Conservation (phyloP, 2,888 invertebrate species). For the Mimachlamys varia region DNA sequence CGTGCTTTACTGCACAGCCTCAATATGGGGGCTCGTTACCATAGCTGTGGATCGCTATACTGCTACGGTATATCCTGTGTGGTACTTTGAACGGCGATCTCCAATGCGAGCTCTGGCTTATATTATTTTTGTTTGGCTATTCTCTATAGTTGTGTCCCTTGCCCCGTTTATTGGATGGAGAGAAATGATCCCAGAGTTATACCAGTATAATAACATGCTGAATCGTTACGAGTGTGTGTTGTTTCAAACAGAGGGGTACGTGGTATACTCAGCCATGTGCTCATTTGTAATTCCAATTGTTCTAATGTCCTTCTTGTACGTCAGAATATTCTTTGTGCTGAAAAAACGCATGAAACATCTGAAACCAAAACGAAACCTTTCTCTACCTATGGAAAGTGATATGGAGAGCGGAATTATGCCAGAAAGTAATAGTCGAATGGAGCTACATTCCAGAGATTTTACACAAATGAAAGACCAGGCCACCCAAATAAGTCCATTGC, state of each 20-base stretch:
- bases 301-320: slow-evolving; percentile 79
- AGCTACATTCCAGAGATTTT: slow-evolving; percentile 38
- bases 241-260: slow-evolving; percentile 79
- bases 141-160: slow-evolving; percentile 79
- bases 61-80: slow-evolving; percentile 81
- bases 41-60: slow-evolving; percentile 81
- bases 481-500: slow-evolving; percentile 50
- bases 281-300: slow-evolving; percentile 80
- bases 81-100: slow-evolving; percentile 79
- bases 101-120: slow-evolving; percentile 77
- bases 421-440: slow-evolving; percentile 45
- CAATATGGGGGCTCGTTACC: slow-evolving; percentile 81
- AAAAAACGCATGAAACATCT: slow-evolving; percentile 72
- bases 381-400: slow-evolving; percentile 62
- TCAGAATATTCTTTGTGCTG: slow-evolving; percentile 79
- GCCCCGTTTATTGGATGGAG: slow-evolving; percentile 80
- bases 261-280: slow-evolving; percentile 80
- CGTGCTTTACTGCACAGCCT: slow-evolving; percentile 81
- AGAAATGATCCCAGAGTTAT: slow-evolving; percentile 73
- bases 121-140: slow-evolving; percentile 80
- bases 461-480: slow-evolving; percentile 51
- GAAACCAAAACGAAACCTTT: slow-evolving; percentile 60
- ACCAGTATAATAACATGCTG: slow-evolving; percentile 65
- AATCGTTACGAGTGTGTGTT: slow-evolving; percentile 77
- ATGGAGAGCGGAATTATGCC: slow-evolving; percentile 59